phyloP scores from a whole-genome alignment of 1,140 invertebrate genomes.

The Tribolium madens region DNA sequence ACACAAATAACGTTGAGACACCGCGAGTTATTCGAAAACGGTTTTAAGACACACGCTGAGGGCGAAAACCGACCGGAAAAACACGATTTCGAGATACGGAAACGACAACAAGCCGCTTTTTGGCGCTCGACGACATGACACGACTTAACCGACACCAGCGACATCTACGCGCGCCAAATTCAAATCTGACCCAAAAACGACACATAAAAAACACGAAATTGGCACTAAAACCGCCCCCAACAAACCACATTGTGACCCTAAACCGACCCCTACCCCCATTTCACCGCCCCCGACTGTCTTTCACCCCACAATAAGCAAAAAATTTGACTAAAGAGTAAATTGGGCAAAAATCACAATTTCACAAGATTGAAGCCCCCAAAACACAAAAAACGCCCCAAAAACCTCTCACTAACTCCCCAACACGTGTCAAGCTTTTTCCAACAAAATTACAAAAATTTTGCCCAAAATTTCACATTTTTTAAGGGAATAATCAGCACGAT shows the following conservation, averaged over 20 bases:
- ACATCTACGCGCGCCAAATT: conserved; percentile 6
- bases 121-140: not conserved
- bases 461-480: too few species aligned
- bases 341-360: not conserved
- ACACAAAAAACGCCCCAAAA: not conserved
- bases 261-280: not conserved
- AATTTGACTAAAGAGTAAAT: not conserved
- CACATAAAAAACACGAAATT: not conserved
- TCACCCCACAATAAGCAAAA: not conserved
- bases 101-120: not conserved
- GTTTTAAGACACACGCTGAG: not conserved
- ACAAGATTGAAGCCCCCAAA: too few species aligned
- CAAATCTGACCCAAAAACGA: conserved; percentile 1
- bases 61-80: not conserved
- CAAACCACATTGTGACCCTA: not conserved
- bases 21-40: not conserved
- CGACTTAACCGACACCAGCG: not conserved
- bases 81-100: not conserved
- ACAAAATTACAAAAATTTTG: too few species aligned
- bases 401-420: too few species aligned
- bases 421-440: too few species aligned
- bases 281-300: not conserved
- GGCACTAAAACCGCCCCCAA: not conserved
- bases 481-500: not conserved
- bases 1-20: not conserved